Base-by-base conservation (phyloP, 2,888 invertebrate genomes). In the Euplexia lucipara region DNA sequence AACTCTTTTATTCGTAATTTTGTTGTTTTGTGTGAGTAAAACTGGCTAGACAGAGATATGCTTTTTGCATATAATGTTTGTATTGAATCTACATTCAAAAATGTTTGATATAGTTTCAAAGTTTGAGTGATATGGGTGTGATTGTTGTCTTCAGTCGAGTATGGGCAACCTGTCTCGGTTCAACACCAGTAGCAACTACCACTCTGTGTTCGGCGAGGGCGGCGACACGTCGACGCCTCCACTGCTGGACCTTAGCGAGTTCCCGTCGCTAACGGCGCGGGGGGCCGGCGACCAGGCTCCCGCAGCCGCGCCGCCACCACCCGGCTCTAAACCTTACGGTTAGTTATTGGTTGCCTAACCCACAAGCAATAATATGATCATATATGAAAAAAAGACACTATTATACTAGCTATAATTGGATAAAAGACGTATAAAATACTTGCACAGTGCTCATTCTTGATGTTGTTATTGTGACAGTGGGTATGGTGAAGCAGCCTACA, bases 401-500 rank as follows among this genome's bases (percentile, higher is more conserved):
- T n/a, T n/a, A n/a, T n/a, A n/a, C n/a, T n/a, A n/a, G n/a, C n/a
- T n/a, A n/a, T n/a, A n/a, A n/a, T n/a, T n/a, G n/a, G n/a, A n/a
- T n/a, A n/a, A n/a, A n/a, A n/a, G n/a, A n/a, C n/a, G n/a, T n/a
- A n/a, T n/a, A n/a, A n/a, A n/a, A n/a, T n/a, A n/a, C n/a, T n/a
- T n/a, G n/a, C n/a, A n/a, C n/a, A n/a, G n/a, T n/a, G 30, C 39
- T 20, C n/a, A 5, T 44, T 18, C 35, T n/a, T 16, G 35, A 14
- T 20, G 10, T 51, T 59, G 22, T 20, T 16, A 30, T n/a, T 65
- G 14, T 48, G 54, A 41, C 93, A 98, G 98, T 98, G 94, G 98
- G 98, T 90, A 98, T 98, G 98, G 98, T 98, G 84, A 99, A 99
- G 95, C 98, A 98, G 95, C 98, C 98, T 76, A 98, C 98, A 87